Evolutionary conservation across 2,888 invertebrate genomes (phyloP), one percentile per base, ranked within the genome.

Genomic region (Hypercompe scribonia): DNA sequence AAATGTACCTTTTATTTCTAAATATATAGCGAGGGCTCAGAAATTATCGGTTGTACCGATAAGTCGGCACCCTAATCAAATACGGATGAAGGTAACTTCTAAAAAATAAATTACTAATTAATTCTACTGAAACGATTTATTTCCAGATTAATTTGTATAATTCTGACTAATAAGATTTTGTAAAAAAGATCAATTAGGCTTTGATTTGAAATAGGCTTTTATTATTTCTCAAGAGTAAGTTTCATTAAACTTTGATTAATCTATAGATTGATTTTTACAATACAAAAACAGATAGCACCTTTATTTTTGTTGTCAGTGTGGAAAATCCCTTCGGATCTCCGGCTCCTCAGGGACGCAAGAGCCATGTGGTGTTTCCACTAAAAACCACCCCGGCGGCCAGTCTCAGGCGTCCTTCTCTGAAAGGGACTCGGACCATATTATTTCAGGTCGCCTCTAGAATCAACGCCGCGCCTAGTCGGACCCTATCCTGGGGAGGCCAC

Each of bases 1-100:
- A 58, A 58, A 28, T 68, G n/a, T 15, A 54, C 34, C 33, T 54
- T 68, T n/a, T 34, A 68, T 34, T 54, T n/a, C 15, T n/a, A 68
- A 67, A 50, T n/a, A n/a, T 34, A 28, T 46, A 72, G 77, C 75
- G 42, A 71, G 58, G 63, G n/a, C 42, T 31, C 18, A 24, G 36
- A 65, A 34, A 58, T 65, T 18, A 64, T 5, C 65, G 24, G 28
- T 34, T 42, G 54, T 46, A 50, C 68, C 72, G 69, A 65, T 71
- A 65, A 68, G 65, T 66, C 39, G 36, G 10, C 65, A 75, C 78
- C 78, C 78, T 74, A 78, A 81, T 81, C 78, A 78, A 81, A 81
- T 74, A 74, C 71, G 77, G 74, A 75, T 82, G 74, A 72, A 70
- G 73, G 69, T 68, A 78, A 75, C 68, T 79, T 81, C 71, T 69